A percentile compares a stretch with the other conserved stretches of the same genome.
Conservation (phyloP, 2,888 invertebrate genomes). For the Exocentrus adspersus region DNA sequence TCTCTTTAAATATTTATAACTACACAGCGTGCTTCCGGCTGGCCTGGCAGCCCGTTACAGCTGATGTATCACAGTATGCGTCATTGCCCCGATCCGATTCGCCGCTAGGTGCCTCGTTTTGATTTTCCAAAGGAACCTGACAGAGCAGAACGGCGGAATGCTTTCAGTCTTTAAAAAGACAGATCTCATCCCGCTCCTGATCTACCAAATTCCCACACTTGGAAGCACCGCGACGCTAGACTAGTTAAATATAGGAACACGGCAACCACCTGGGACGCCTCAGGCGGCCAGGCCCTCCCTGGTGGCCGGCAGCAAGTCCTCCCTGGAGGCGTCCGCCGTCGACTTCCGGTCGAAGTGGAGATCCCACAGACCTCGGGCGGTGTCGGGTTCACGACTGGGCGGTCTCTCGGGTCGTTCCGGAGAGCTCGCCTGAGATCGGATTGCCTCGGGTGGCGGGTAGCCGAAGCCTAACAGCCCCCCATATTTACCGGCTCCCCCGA, state of each 20-base stretch:
- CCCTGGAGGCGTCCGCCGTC: conserved; percentile 60
- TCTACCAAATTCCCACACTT: background rate
- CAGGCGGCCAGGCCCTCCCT: conserved; percentile 81
- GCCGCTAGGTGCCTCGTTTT: conserved; percentile 43
- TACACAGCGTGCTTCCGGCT: conserved; percentile 56
- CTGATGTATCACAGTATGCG: conserved; percentile 65
- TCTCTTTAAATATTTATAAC: conserved; percentile 48
- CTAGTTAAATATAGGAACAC: conserved; percentile 67
- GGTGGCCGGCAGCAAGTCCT: conserved; percentile 70
- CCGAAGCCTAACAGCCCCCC: conserved; percentile 82
- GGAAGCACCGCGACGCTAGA: conserved; percentile 43
- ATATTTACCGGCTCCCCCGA: conserved; percentile 71
- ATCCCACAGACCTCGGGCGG: conserved; percentile 65
- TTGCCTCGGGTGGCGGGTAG: conserved; percentile 68
- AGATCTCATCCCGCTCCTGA: background rate
- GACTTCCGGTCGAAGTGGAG: conserved; percentile 68
- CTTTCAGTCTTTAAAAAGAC: too few species aligned
- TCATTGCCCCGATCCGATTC: conserved; percentile 63
- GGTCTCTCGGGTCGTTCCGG: conserved; percentile 64
- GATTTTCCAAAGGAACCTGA: too few species aligned
- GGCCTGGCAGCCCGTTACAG: conserved; percentile 60
- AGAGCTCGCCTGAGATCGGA: conserved; percentile 68
- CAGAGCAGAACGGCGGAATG: too few species aligned
- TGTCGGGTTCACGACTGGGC: conserved; percentile 62
- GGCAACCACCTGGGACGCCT: conserved; percentile 55